A percentile compares a stretch with the other conserved stretches of the same genome.
Conservation (phyloP, 2,888 invertebrate species). For the Idaea dimidiata region DNA sequence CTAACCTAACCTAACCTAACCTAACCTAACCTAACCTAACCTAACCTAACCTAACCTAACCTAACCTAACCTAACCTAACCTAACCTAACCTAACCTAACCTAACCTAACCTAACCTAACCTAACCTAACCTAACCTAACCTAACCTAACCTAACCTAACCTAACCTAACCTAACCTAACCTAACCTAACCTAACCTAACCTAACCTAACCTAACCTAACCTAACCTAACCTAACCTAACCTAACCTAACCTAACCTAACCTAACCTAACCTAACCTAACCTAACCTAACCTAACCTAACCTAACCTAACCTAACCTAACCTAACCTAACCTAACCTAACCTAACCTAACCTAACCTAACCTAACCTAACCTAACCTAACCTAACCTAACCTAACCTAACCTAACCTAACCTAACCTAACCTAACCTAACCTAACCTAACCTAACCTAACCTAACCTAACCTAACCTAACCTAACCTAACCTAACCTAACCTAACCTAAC, state of each 20-base stretch:
- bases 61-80: slow-evolving; percentile 21
- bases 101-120: slow-evolving; percentile 21
- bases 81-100: slow-evolving; percentile 22
- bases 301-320: too few species aligned
- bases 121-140: slow-evolving; percentile 17
- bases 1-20: slow-evolving; percentile 22
- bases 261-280: slow-evolving; percentile 7
- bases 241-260: slow-evolving; percentile 21
- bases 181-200: slow-evolving; percentile 23
- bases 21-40: slow-evolving; percentile 22
- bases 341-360: too few species aligned
- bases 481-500: too few species aligned
- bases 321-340: too few species aligned
- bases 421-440: too few species aligned
- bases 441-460: too few species aligned
- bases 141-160: slow-evolving; percentile 21
- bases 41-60: slow-evolving; percentile 22
- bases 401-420: too few species aligned
- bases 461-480: too few species aligned
- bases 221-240: slow-evolving; percentile 22
- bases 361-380: too few species aligned
- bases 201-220: slow-evolving; percentile 23
- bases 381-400: too few species aligned
- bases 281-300: too few species aligned
- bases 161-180: slow-evolving; percentile 23